phyloP scores from a whole-genome alignment of 1,140 invertebrate species.

The Drosophila virilis region DNA sequence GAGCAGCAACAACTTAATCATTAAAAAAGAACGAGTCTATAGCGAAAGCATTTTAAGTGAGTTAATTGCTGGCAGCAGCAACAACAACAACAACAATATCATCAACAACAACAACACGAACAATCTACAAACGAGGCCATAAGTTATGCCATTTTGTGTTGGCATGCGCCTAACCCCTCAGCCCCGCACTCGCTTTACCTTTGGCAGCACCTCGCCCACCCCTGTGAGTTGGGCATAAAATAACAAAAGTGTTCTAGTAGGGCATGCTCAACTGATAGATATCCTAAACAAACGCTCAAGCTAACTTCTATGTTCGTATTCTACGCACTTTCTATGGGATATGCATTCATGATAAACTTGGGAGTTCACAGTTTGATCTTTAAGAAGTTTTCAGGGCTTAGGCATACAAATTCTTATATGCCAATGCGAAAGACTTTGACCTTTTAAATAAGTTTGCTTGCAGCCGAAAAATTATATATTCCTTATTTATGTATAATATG shows the following conservation, averaged over 20 bases:
- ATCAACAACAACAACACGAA: slow-evolving; percentile 19
- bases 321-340: no score
- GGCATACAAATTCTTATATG: no score
- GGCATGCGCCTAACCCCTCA: slow-evolving; percentile 31
- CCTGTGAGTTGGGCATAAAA: slow-evolving; percentile 40
- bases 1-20: slow-evolving; percentile 58
- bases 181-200: not conserved
- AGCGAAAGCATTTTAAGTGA: slow-evolving; percentile 71
- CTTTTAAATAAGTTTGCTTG: no score
- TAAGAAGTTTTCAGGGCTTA: no score
- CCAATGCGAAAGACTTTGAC: no score
- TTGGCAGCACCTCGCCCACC: not conserved
- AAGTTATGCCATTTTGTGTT: slow-evolving; percentile 75
- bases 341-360: no score
- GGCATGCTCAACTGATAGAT: no score
- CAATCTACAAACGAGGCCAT: slow-evolving; percentile 63
- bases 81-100: slow-evolving; percentile 17
- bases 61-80: slow-evolving; percentile 61
- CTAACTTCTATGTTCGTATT: no score
- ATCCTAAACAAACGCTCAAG: no score
- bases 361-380: no score
- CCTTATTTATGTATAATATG: no score
- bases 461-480: no score
- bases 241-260: not conserved
- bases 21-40: slow-evolving; percentile 58